phyloP scores from a whole-genome alignment of 2,797 vertebrate species.

The Siniperca obscura region DNA sequence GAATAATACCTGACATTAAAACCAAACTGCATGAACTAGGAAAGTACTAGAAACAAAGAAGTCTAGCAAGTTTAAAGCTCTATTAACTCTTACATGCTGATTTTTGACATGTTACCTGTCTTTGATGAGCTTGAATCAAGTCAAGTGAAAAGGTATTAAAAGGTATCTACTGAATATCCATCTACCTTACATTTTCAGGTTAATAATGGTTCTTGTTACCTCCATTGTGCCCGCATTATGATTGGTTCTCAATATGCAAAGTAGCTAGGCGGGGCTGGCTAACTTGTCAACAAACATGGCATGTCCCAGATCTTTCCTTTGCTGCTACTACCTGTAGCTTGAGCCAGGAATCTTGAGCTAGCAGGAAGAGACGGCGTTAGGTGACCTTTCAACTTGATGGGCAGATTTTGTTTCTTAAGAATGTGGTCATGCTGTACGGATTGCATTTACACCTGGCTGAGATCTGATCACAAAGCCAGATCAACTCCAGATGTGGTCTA shows the following conservation, averaged over 20 bases:
- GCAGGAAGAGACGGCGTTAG: neutral
- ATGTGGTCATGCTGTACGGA: neutral
- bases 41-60: neutral
- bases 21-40: neutral
- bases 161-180: neutral
- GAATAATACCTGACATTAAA: constrained; percentile 34
- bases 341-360: neutral
- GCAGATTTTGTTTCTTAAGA: neutral
- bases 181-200: neutral
- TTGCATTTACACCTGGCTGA: too few species aligned
- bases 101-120: neutral
- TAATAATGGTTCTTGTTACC: neutral
- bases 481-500: neutral
- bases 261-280: neutral
- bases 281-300: neutral
- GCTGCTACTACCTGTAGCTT: neutral
- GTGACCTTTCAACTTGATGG: neutral
- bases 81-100: neutral
- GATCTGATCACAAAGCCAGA: too few species aligned
- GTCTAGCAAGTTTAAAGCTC: neutral
- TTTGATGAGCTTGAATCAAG: neutral
- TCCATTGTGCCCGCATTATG: neutral
- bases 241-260: neutral
- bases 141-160: neutral
- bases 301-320: neutral